A percentile compares a stretch with the other conserved stretches of the same genome.
Evolutionary conservation across 1,140 invertebrate genomes (phyloP).

Genomic region (Drosophila gunungcola): DNA sequence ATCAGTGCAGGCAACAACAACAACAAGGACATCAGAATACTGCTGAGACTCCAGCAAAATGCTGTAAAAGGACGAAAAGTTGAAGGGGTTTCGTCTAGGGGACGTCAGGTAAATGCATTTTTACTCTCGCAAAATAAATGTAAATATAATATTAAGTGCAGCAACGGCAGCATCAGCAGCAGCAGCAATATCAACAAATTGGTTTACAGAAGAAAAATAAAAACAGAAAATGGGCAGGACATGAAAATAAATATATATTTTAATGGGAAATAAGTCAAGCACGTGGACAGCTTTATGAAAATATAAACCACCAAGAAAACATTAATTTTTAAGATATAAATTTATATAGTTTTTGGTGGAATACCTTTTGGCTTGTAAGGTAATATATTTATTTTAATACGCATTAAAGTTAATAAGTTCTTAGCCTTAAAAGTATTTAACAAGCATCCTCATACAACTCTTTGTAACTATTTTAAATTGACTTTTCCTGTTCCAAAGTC

Average conservation of each 20-base stretch:
- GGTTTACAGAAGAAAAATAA: conserved; percentile 35
- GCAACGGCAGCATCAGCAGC: not conserved
- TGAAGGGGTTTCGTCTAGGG: conserved; percentile 9
- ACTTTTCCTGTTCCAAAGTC: conserved; percentile 4
- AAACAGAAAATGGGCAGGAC: conserved; percentile 16
- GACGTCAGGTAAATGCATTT: conserved; percentile 61
- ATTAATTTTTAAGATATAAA: not conserved
- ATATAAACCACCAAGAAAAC: not conserved
- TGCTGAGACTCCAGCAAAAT: conserved; percentile 6
- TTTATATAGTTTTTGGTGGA: too few species aligned
- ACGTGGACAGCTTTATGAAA: not conserved
- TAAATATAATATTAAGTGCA: conserved; percentile 71
- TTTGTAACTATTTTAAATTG: not conserved
- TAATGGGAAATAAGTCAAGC: conserved; percentile 11
- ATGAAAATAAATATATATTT: conserved; percentile 21
- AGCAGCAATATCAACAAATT: conserved; percentile 49
- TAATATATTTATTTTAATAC: too few species aligned
- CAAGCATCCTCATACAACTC: too few species aligned
- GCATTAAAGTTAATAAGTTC: too few species aligned
- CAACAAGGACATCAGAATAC: conserved; percentile 25
- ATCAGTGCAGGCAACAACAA: conserved; percentile 50
- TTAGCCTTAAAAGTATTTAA: too few species aligned
- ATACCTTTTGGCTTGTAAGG: too few species aligned
- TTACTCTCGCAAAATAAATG: conserved; percentile 57
- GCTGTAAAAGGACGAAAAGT: conserved; percentile 12